A percentile compares a stretch with the other conserved stretches of the same genome.
phyloP scores from a whole-genome alignment of 2,113 vertebrate species.

The Cromileptes altivelis region DNA sequence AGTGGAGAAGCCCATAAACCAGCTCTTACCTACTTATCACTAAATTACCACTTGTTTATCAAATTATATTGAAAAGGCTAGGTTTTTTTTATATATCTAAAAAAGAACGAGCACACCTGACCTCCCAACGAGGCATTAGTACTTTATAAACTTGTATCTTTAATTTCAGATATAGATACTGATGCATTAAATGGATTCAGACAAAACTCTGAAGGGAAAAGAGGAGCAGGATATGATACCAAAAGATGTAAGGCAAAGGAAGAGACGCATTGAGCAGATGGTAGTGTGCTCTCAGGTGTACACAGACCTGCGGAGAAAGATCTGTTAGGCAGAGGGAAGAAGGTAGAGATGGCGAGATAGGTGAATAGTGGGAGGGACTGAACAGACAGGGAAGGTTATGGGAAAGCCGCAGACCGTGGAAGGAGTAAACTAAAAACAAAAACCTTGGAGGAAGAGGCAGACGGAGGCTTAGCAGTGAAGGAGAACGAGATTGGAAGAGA shows the following conservation, averaged over 20 bases:
- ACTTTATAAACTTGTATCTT: background rate
- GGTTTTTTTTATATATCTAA: background rate
- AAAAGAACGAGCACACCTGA: background rate
- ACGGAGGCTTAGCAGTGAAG: conserved; percentile 12
- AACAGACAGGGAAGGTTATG: conserved; percentile 22
- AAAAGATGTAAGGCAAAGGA: conserved; percentile 44
- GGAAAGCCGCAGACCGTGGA: conserved; percentile 27
- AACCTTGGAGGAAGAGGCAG: conserved; percentile 22
- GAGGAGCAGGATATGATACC: conserved; percentile 12
- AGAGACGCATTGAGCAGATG: conserved; percentile 69
- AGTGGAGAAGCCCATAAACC: background rate
- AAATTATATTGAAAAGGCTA: background rate
- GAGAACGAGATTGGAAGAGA: conserved; percentile 37
- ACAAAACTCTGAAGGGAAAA: conserved; percentile 19
- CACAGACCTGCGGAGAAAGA: conserved; percentile 71
- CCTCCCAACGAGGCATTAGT: background rate
- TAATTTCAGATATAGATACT: background rate
- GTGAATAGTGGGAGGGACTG: conserved; percentile 54
- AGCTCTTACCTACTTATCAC: background rate
- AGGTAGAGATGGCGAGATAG: conserved; percentile 55
- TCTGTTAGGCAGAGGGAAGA: conserved; percentile 68
- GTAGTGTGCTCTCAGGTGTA: conserved; percentile 70
- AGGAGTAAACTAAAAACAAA: conserved; percentile 20
- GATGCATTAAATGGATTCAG: conserved; percentile 39
- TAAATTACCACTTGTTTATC: background rate